Evolutionary conservation across 2,113 vertebrate species (phyloP), one percentile per base, ranked within the genome.

Genomic region (Scytalopus superciliaris): DNA sequence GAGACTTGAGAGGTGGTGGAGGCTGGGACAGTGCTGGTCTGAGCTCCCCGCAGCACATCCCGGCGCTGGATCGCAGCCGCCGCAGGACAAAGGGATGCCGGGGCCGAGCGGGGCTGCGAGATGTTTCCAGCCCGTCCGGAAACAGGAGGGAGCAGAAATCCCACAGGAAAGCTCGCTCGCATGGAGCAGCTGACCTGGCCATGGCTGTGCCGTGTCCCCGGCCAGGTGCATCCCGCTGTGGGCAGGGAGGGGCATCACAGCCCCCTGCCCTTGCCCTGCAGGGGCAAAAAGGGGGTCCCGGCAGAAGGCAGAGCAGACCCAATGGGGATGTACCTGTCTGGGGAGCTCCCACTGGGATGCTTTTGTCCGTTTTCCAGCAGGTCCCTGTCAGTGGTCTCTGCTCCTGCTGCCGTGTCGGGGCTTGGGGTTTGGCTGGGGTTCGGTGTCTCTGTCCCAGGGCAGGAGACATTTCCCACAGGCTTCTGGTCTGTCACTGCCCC

Each of bases 131-230:
- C 76, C 76, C 2, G 1, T 63, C 83, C 90, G 93, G 96, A 96
- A 96, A 94, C 30, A 1, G 69, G 90, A 84, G 77, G 35, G 80
- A 95, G 64, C 76, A 92, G 92, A 93, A 96, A 90, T 94, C 93
- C 90, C 96, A 93, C 88, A 93, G 96, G 96, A 96, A 96, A 89
- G 80, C 35, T 85, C 1, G 1, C 62, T 96, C 75, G 60, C 64
- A 60, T 88, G 75, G 68, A 93, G 87, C 47, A 0, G 5, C 86
- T 81, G 84, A 89, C 88, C 81, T 57, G 90, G 47, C 50, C 25
- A 0, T 9, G 39, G 53, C 78, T 6, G 1, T 22, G 47, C 42
- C 0, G 12, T 73, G 57, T 63, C 14, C 4, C 33, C 2, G 1
- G 85, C 92, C 96, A 94, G 92, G 79, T 96, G 95, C 92, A 86